These are phyloP conservation scores for Cynaeus angustus DNA, from an alignment of 2,888 invertebrate species.

Conservation along the genomic window DNA sequence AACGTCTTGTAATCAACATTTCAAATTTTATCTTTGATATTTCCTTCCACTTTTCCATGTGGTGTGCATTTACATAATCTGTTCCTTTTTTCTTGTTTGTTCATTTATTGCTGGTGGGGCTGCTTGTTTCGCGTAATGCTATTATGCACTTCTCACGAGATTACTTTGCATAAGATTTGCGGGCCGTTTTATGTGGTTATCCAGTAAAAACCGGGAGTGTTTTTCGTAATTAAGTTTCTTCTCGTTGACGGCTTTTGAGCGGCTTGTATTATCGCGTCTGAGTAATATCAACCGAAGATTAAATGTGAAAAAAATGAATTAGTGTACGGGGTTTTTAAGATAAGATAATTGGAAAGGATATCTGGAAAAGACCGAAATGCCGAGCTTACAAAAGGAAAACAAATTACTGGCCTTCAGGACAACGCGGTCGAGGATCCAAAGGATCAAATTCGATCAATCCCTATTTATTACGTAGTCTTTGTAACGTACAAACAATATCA, in stretches of 20 bases:
- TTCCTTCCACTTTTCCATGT: conserved; percentile 47
- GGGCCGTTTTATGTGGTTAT: conserved; percentile 58
- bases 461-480: conserved; percentile 14
- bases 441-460: conserved; percentile 7
- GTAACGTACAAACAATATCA: conserved; percentile 3
- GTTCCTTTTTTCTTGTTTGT: conserved; percentile 51
- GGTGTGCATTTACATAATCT: conserved; percentile 52
- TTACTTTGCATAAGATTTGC: conserved; percentile 61
- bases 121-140: conserved; percentile 59
- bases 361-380: conserved; percentile 3
- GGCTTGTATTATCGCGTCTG: conserved; percentile 52
- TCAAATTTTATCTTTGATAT: conserved; percentile 48
- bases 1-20: conserved; percentile 38
- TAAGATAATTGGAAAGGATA: conserved; percentile 24
- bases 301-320: conserved; percentile 41
- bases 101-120: conserved; percentile 51
- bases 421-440: neutral
- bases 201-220: conserved; percentile 61
- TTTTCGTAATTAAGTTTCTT: conserved; percentile 64
- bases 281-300: conserved; percentile 39
- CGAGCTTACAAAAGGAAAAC: conserved; percentile 17
- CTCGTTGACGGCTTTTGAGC: conserved; percentile 57
- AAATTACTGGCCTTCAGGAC: conserved; percentile 1
- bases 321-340: conserved; percentile 26
- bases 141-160: conserved; percentile 64